Evolutionary conservation across 2,113 vertebrate genomes (phyloP), one percentile per base, ranked within the genome.

Genomic region (Marmota monax): DNA sequence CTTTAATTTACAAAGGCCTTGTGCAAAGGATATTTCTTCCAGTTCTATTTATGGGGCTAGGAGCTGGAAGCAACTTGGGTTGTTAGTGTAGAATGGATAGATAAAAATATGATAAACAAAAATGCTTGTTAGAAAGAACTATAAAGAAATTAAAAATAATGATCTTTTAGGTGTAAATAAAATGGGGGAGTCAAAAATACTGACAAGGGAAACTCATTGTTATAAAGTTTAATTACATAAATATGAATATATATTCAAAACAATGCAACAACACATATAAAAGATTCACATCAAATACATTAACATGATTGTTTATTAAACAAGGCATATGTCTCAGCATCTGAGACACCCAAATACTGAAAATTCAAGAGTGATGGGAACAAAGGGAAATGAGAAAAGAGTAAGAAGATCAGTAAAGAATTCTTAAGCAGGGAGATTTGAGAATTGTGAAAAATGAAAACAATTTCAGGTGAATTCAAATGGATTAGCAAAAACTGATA

Each of bases 291-390:
- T 25, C 29, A 92, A 93, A 92, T 13, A 79, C 11, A 82, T 51
- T 48, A 39, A 4, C 5, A 13, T 4, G 6, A 78, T 34, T 84
- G 20, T 63, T 7, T 90, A 58, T 61, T 78, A 45, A 83, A 58
- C 65, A 89, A 63, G 4, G 11, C 48, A 4, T 29, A 27, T 79
- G 4, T 22, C 42, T 90, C 20, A 29, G 0, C 4, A 76, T 34
- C 17, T 82, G 48, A 16, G 0, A 13, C 39, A 37, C 5, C 7
- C 16, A 61, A 2, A 11, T n/a, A 2, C 17, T 18, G 0, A 86
- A 56, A 77, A 94, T 70, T 8, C 5, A 48, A 74, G 2, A 88
- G 2, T 6, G 6, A 83, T 67, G 17, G n/a, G 3, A 42, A 61
- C 23, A 14, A 14, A 42, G 14, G 1, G 7, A 1, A 78, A 39